Conservation (phyloP, 1,140 invertebrate genomes). For the Lepidurus couesii region DNA sequence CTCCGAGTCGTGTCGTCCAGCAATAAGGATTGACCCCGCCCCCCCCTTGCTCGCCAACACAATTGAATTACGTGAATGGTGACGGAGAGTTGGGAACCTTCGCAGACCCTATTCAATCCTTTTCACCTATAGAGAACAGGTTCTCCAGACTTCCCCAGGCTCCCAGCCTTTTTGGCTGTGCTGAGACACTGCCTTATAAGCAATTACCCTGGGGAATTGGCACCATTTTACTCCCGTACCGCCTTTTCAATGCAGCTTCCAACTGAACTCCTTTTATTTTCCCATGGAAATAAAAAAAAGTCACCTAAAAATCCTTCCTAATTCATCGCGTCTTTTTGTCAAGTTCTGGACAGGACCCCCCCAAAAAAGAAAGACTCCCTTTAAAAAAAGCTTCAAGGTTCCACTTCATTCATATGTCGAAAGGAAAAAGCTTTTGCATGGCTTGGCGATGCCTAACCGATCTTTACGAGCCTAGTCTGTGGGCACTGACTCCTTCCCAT, state of each 20-base stretch:
- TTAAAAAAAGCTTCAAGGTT: neutral
- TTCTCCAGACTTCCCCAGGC: neutral
- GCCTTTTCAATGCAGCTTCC: conserved; percentile 16
- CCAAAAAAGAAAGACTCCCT: neutral
- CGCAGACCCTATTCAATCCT: neutral
- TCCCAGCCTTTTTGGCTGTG: neutral
- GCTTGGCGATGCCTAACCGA: conserved; percentile 20
- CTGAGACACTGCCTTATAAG: conserved; percentile 15
- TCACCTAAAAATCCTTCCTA: neutral
- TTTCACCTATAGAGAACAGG: conserved; percentile 15
- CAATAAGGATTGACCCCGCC: neutral
- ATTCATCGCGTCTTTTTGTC: neutral
- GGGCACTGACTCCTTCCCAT: neutral
- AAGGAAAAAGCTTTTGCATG: conserved; percentile 15
- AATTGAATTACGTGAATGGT: neutral
- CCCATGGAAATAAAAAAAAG: neutral
- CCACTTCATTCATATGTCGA: conserved; percentile 22
- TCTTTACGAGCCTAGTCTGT: neutral
- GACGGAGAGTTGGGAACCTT: too few species aligned
- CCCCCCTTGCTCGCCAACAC: neutral
- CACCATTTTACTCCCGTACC: neutral
- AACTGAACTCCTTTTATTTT: neutral
- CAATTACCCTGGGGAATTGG: conserved; percentile 6
- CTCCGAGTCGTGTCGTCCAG: neutral
- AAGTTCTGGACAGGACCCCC: neutral